Percentiles rank a stretch among this genome's conserved stretches.
Evolutionary conservation across 2,113 vertebrate genomes (phyloP).

Genomic region (Nothoprocta pentlandii): DNA sequence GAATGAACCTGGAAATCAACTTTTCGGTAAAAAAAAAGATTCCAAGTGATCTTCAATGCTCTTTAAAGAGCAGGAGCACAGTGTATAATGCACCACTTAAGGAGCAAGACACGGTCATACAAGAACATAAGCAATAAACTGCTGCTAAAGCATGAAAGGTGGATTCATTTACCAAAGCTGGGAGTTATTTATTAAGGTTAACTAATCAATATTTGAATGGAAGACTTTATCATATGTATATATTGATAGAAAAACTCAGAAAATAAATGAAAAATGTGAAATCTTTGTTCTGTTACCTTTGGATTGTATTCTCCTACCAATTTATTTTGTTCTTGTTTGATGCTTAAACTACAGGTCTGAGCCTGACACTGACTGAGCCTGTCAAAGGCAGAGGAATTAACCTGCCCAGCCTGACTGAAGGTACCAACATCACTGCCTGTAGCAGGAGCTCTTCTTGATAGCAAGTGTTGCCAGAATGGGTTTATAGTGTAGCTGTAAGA

Average conservation of each 20-base stretch:
- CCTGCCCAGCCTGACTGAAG: neutral
- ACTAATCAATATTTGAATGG: neutral
- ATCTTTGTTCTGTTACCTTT: neutral
- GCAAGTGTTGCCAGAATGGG: neutral
- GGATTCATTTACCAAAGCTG: neutral
- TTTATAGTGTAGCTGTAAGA: neutral
- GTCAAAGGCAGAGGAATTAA: neutral
- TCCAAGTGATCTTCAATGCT: neutral
- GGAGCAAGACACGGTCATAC: neutral
- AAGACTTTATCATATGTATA: neutral
- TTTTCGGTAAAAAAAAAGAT: neutral
- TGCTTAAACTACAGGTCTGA: neutral
- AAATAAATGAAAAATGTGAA: neutral
- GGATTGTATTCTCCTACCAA: neutral
- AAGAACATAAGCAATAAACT: neutral
- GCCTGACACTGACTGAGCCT: neutral
- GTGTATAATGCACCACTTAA: neutral
- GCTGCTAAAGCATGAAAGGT: neutral
- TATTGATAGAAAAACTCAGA: neutral
- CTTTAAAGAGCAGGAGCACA: neutral
- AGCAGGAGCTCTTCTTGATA: neutral
- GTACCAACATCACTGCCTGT: neutral
- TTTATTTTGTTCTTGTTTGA: neutral
- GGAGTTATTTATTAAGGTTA: neutral
- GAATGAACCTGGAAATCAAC: neutral